Evolutionary conservation across 2,113 vertebrate genomes (phyloP), one percentile per base, ranked within the genome.

Genomic region (Poeciliopsis occidentalis): DNA sequence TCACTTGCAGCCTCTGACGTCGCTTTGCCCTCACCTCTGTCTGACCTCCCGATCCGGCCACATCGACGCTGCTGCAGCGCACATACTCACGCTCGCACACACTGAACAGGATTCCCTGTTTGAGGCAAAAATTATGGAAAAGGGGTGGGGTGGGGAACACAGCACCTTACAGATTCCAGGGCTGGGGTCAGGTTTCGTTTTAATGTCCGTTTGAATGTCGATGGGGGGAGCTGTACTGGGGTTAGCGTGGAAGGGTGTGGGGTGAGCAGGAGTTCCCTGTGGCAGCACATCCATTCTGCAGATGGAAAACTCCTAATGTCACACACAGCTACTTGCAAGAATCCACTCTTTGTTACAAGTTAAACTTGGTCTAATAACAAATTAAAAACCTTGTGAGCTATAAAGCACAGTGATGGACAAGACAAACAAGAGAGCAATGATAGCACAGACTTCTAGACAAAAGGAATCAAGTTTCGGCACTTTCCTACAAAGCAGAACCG

Each of bases 1-100:
- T 97, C 95, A 95, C 94, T 92, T 92, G 67, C 74, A 37, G 77
- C 12, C 78, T 24, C 85, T 91, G 89, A 93, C 73, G 94, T 96
- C 70, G 85, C 87, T 92, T 92, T 92, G 80, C 73, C 83, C 92
- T 98, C 94, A 97, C 96, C 96, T 97, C 92, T 92, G 86, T 85
- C 62, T 82, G 94, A 98, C 96, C 96, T 74, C 84, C 62, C 67
- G 64, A 75, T 75, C 83, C 5, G 32, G 64, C 78, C 78, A 63
- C 24, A 24, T 66, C 27, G 60, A 69, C n/a, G 24, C 60, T 44
- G n/a, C n/a, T 4, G 15, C 34, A 66, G 39, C n/a, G 27, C 67
- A 69, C 67, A n/a, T 12, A 51, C 17, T 24, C 47, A 27, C 60
- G 64, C 31, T 65, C 37, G 47, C 92, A 68, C 64, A 57, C 67